These are phyloP conservation scores for Meloe dianella DNA, from an alignment of 2,888 invertebrate genomes.

Conservation along the genomic window DNA sequence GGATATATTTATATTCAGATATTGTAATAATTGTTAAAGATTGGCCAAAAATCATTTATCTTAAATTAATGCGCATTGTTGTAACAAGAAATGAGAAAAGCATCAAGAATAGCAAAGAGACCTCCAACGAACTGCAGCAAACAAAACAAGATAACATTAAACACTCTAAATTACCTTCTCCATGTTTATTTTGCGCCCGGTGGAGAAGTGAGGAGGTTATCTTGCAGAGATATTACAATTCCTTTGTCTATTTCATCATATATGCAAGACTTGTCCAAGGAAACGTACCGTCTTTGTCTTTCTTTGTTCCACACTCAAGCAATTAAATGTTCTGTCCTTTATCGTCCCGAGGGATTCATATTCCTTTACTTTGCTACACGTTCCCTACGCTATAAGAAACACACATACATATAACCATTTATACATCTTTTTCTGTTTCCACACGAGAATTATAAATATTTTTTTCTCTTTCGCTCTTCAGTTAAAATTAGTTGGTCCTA, in stretches of 20 bases:
- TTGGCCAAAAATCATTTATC: background rate
- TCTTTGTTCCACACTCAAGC: constrained; percentile 48
- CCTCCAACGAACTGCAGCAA: background rate
- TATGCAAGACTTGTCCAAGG: constrained; percentile 59
- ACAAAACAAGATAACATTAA: constrained; percentile 38
- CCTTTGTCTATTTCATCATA: constrained; percentile 61
- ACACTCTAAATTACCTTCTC: constrained; percentile 53
- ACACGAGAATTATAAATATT: constrained; percentile 58
- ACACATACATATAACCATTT: constrained; percentile 29
- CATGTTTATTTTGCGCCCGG: constrained; percentile 47
- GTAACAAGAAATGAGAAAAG: background rate
- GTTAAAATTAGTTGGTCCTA: constrained; percentile 51
- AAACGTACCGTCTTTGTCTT: constrained; percentile 38
- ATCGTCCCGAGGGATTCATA: constrained; percentile 55
- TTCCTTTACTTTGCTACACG: constrained; percentile 47
- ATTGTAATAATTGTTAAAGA: background rate
- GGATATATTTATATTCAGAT: too few relatives aligned
- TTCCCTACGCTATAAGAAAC: constrained; percentile 34
- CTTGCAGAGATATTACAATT: constrained; percentile 57
- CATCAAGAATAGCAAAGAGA: background rate
- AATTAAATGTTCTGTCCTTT: constrained; percentile 56
- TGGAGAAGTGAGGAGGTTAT: constrained; percentile 44
- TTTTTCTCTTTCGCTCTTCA: constrained; percentile 51
- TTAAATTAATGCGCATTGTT: too few relatives aligned
- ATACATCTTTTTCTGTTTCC: constrained; percentile 49